Conservation (phyloP, 1,140 invertebrate genomes). For the Proales similis region DNA sequence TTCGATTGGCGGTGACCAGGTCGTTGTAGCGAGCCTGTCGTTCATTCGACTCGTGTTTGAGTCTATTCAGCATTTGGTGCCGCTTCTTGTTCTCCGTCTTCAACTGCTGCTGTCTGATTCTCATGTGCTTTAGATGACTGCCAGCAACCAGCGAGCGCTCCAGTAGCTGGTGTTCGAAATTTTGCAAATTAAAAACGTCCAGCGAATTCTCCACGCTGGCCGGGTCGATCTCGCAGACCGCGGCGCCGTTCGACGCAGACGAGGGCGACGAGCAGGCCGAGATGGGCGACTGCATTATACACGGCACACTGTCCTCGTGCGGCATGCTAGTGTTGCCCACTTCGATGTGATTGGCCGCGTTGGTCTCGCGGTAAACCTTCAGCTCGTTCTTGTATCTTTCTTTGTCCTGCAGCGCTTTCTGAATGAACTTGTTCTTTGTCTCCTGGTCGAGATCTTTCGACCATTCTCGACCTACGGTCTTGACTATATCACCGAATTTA, state of each 20-base stretch:
- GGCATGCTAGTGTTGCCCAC: too few species aligned
- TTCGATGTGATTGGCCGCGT: too few species aligned
- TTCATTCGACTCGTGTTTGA: slow-evolving; percentile 23
- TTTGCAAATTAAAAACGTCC: too few species aligned
- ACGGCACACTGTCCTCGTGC: too few species aligned
- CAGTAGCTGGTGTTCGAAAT: too few species aligned
- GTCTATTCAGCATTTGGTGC: slow-evolving; percentile 1
- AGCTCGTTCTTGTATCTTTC: slow-evolving; percentile 19
- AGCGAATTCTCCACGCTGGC: too few species aligned
- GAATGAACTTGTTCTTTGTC: slow-evolving; percentile 35
- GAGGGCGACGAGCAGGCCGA: too few species aligned
- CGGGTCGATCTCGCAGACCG: too few species aligned
- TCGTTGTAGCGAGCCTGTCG: neutral
- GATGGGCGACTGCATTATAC: too few species aligned
- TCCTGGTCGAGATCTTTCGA: slow-evolving; percentile 37
- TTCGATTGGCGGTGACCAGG: neutral
- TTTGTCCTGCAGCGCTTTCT: slow-evolving; percentile 32
- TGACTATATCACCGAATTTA: slow-evolving; percentile 33
- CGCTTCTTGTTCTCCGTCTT: slow-evolving; percentile 25
- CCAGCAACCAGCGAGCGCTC: slow-evolving; percentile 20
- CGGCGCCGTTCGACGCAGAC: too few species aligned
- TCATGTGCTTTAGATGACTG: slow-evolving; percentile 12
- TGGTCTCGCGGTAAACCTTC: slow-evolving; percentile 12
- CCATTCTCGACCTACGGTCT: slow-evolving; percentile 28
- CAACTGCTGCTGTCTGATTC: slow-evolving; percentile 18